Evolutionary conservation across 2,888 invertebrate genomes (phyloP).

Genomic region (Hirudinaria manillensis): DNA sequence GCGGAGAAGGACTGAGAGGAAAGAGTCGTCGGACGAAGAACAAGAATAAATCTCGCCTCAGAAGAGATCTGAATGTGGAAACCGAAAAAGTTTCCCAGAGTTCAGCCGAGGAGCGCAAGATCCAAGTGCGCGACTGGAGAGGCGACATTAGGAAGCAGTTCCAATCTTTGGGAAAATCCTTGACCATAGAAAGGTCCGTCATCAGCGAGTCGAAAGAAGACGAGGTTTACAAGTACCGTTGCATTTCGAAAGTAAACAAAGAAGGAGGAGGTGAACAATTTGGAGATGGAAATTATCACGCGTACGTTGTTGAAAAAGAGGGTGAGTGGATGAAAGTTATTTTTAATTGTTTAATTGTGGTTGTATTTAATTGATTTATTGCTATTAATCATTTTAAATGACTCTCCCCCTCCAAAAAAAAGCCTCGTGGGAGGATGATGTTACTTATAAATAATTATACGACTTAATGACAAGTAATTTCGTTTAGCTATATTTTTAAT

Average conservation of each 20-base stretch:
- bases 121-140: background rate
- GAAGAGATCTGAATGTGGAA: too few relatives aligned
- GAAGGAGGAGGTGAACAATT: background rate
- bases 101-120: background rate
- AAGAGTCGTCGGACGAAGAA: background rate
- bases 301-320: background rate
- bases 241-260: background rate
- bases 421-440: too few relatives aligned
- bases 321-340: background rate
- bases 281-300: background rate
- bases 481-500: too few relatives aligned
- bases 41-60: too few relatives aligned
- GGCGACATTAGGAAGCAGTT: background rate
- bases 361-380: too few relatives aligned
- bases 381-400: too few relatives aligned
- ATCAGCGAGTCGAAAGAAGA: background rate
- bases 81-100: too few relatives aligned
- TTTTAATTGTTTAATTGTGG: too few relatives aligned
- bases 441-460: too few relatives aligned
- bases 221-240: background rate
- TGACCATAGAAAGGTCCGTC: background rate
- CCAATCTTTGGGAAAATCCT: background rate
- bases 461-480: too few relatives aligned
- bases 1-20: background rate
- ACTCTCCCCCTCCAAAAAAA: too few relatives aligned